phyloP scores from a whole-genome alignment of 2,113 vertebrate species.

The Pluvialis apricaria region DNA sequence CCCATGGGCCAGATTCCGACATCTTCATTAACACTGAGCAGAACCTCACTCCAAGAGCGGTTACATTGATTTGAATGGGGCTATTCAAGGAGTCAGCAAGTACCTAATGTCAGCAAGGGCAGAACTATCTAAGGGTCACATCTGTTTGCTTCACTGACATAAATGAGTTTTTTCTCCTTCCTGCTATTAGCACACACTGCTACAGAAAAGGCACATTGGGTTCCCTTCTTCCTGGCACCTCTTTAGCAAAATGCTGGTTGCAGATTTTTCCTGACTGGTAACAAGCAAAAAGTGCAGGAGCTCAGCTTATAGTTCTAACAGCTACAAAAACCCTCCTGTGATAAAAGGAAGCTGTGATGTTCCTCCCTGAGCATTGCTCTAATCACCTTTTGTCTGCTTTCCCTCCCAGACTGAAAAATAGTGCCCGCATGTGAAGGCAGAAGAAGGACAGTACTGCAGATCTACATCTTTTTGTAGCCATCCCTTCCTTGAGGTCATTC shows the following conservation, averaged over 20 bases:
- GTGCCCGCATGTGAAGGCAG: neutral
- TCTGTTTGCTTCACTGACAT: neutral
- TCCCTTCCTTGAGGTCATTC: neutral
- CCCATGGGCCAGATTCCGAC: neutral
- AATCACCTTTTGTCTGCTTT: neutral
- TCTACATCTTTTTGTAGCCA: neutral
- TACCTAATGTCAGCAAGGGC: slow-evolving; percentile 12
- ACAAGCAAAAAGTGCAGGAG: neutral
- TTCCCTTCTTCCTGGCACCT: neutral
- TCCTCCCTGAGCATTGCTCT: neutral
- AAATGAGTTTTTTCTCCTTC: neutral
- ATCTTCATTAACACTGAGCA: slow-evolving; percentile 45
- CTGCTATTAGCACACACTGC: neutral
- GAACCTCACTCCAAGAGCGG: neutral
- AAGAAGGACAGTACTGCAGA: neutral
- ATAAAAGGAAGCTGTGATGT: neutral
- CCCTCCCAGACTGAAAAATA: neutral
- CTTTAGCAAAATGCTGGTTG: neutral
- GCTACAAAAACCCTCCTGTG: neutral
- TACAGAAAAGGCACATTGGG: neutral
- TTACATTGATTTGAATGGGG: neutral
- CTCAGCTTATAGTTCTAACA: neutral
- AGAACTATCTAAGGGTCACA: slow-evolving; percentile 33
- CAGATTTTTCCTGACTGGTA: neutral
- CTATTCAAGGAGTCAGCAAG: slow-evolving; percentile 36